Evolutionary conservation across 2,797 vertebrate species (phyloP).

Genomic region (Geotrypetes seraphini): DNA sequence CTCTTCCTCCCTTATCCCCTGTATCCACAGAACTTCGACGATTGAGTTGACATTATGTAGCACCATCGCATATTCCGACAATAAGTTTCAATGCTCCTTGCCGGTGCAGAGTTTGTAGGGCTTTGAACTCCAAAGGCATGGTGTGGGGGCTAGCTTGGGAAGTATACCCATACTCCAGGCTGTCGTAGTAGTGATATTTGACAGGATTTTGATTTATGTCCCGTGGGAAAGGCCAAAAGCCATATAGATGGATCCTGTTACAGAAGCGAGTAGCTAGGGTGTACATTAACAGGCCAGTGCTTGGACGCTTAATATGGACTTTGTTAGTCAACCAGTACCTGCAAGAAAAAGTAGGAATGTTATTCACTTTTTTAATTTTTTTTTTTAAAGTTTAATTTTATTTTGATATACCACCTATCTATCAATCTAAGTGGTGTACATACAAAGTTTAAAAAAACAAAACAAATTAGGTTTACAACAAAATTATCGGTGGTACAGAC

Average conservation of each 20-base stretch:
- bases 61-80: slow-evolving; percentile 65
- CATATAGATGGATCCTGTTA: slow-evolving; percentile 88
- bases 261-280: slow-evolving; percentile 96
- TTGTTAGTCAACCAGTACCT: slow-evolving; percentile 97
- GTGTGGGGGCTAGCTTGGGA: slow-evolving; percentile 89
- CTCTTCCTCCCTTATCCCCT: slow-evolving; percentile 39
- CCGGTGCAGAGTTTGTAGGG: slow-evolving; percentile 78
- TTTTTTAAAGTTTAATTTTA: too few species aligned
- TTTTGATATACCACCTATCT: too few species aligned
- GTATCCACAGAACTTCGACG: slow-evolving; percentile 38
- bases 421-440: too few species aligned
- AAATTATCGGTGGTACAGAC: too few species aligned
- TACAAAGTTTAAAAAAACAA: too few species aligned
- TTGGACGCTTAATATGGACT: slow-evolving; percentile 91
- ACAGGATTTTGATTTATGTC: slow-evolving; percentile 73
- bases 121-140: slow-evolving; percentile 94
- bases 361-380: too few species aligned
- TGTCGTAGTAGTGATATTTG: slow-evolving; percentile 95
- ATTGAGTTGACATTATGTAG: slow-evolving; percentile 49
- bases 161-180: slow-evolving; percentile 83
- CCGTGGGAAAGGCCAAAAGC: slow-evolving; percentile 88
- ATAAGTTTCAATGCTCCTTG: slow-evolving; percentile 89
- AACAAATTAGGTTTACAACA: too few species aligned
- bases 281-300: slow-evolving; percentile 94
- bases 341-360: neutral